Percentiles rank a stretch among this genome's conserved stretches.
phyloP scores from a whole-genome alignment of 2,113 vertebrate species.

The Gymnarchus niloticus region DNA sequence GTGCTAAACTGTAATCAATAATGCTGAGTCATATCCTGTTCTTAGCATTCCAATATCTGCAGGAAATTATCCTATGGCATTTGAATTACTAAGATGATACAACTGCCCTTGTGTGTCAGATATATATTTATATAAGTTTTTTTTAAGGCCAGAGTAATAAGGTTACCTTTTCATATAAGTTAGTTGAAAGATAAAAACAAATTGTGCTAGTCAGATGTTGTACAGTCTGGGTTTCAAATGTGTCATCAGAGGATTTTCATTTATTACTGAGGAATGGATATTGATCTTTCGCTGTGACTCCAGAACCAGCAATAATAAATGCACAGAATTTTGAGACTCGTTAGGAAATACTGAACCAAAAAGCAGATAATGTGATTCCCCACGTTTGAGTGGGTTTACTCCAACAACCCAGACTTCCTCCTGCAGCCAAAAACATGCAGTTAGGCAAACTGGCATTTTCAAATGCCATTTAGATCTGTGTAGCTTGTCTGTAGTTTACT shows the following conservation, averaged over 20 bases:
- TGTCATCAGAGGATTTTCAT: slow-evolving; percentile 32
- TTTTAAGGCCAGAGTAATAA: slow-evolving; percentile 25
- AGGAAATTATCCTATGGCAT: slow-evolving; percentile 15
- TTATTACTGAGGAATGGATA: slow-evolving; percentile 32
- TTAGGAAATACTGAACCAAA: background rate
- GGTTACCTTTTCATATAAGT: slow-evolving; percentile 19
- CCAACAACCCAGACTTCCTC: background rate
- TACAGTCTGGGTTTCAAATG: slow-evolving; percentile 24
- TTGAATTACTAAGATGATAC: slow-evolving; percentile 28
- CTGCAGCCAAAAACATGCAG: background rate
- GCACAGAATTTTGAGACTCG: slow-evolving; percentile 24
- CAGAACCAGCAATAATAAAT: slow-evolving; percentile 19
- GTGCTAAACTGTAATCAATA: slow-evolving; percentile 28
- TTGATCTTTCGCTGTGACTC: slow-evolving; percentile 28
- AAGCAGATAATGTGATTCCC: background rate
- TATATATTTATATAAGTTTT: background rate
- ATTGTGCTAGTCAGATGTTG: slow-evolving; percentile 35
- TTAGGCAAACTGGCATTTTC: background rate
- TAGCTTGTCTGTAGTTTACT: too few relatives aligned
- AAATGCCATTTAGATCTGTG: too few relatives aligned
- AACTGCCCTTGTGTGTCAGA: slow-evolving; percentile 12
- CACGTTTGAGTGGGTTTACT: background rate
- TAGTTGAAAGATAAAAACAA: slow-evolving; percentile 27
- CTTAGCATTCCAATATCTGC: slow-evolving; percentile 28
- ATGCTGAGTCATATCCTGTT: slow-evolving; percentile 20